Evolutionary conservation across 2,797 vertebrate species (phyloP).

Genomic region (Lepus townsendii): DNA sequence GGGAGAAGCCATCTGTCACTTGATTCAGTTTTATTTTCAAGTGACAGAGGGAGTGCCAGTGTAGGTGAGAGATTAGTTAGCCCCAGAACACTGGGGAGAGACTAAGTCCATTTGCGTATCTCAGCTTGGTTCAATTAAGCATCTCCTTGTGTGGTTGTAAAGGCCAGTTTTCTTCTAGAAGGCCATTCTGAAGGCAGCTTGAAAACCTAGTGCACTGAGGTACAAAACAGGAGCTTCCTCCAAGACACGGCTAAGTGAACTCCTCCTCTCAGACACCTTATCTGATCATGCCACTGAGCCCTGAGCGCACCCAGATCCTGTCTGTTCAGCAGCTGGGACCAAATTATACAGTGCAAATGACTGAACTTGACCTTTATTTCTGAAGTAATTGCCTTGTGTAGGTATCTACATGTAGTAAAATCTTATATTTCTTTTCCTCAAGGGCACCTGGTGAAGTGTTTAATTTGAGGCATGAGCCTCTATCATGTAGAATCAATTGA

Average conservation of each 20-base stretch:
- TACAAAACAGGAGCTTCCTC: slow-evolving; percentile 7
- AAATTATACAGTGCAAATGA: neutral
- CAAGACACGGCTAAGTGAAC: neutral
- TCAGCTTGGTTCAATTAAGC: slow-evolving; percentile 72
- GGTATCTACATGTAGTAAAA: neutral
- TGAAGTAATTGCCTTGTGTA: slow-evolving; percentile 45
- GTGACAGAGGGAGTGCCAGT: slow-evolving; percentile 82
- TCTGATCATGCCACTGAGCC: neutral
- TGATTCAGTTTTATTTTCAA: slow-evolving; percentile 86
- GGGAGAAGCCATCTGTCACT: slow-evolving; percentile 71
- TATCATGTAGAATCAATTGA: slow-evolving; percentile 10
- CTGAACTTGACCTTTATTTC: neutral
- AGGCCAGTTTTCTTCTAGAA: slow-evolving; percentile 27
- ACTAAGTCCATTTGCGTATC: slow-evolving; percentile 68
- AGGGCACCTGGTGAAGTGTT: slow-evolving; percentile 37
- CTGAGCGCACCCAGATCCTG: neutral
- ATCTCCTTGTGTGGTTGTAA: neutral
- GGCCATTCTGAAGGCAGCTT: neutral
- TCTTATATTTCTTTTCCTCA: slow-evolving; percentile 27
- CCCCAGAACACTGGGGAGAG: slow-evolving; percentile 65
- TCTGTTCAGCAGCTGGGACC: neutral
- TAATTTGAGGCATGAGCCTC: slow-evolving; percentile 46
- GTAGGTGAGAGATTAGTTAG: slow-evolving; percentile 82
- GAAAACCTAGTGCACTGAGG: neutral
- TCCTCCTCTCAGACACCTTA: neutral